phyloP scores from a whole-genome alignment of 1,140 invertebrate species.

The Hormaphis cornu region DNA sequence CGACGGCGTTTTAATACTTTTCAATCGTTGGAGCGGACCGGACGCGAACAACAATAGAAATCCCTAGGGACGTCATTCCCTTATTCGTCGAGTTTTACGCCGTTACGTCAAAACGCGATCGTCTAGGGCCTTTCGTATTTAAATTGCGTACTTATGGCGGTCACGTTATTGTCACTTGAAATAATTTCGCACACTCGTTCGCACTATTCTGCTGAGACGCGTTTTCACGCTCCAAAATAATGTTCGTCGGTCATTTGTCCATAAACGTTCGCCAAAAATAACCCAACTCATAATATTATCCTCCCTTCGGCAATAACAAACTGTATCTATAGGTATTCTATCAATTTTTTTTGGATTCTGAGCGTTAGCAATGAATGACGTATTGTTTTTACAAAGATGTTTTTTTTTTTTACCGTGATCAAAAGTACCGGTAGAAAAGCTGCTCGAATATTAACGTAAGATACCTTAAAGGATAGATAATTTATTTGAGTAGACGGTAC shows the following conservation, averaged over 20 bases:
- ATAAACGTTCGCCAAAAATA: conserved; percentile 14
- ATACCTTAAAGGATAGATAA: no score
- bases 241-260: background rate
- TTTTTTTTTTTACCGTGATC: no score
- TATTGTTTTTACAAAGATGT: no score
- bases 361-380: no score
- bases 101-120: background rate
- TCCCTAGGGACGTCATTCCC: background rate
- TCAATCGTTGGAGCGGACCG: no score
- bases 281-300: background rate
- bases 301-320: background rate
- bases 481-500: no score
- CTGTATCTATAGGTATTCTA: no score
- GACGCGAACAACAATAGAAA: no score
- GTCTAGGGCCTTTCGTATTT: background rate
- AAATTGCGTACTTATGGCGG: conserved; percentile 1
- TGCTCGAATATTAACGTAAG: no score
- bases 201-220: background rate
- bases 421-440: no score
- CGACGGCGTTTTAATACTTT: no score
- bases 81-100: background rate
- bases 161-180: background rate
- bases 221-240: background rate
- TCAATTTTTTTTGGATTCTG: no score
- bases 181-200: background rate